Base-by-base conservation (phyloP, 2,797 vertebrate genomes). In the Siniperca undulata region DNA sequence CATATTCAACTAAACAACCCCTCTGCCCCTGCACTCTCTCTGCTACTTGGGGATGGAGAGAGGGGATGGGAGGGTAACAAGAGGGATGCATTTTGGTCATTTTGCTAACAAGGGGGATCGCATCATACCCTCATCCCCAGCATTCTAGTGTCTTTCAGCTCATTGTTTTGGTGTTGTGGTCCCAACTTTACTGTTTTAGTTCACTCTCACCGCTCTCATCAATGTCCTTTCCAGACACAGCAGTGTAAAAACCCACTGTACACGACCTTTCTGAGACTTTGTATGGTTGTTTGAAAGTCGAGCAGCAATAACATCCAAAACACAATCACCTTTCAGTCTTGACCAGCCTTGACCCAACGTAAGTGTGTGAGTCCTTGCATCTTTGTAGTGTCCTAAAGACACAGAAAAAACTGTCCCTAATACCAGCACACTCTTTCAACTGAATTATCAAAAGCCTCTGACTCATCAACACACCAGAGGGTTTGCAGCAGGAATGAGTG, bases 391-490 rank as follows among this genome's bases (percentile, higher is more conserved):
- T 75, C 53, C 30, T 65, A 59, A 87, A 82, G 27, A 80, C 62
- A 72, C 46, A 46, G 20, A 66, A 58, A 67, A 88, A 40, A 40
- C 22, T 68, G 84, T 90, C 86, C 75, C 86, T 76, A 83, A 90
- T 83, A 81, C 74, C 53, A 74, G 52, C 56, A 9, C 58, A 24
- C 14, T 71, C 53, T 80, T 81, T 79, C 53, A 78, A 83, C 55
- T 60, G 70, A 80, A 86, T 78, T 77, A 84, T 89, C 80, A 79
- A 74, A 86, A 76, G 61, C 59, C 27, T 86, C 74, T 87, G 80
- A 91, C 42, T 92, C 87, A 85, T 79, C 73, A 53, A 17, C 78
- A 76, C 85, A 89, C 81, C 70, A 74, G 84, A 82, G 84, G 72
- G 40, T 86, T 84, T 86, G 67, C 69, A 77, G 67, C 70, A 59